phyloP scores from a whole-genome alignment of 2,113 vertebrate species.

The Hydrolagus affinis region DNA sequence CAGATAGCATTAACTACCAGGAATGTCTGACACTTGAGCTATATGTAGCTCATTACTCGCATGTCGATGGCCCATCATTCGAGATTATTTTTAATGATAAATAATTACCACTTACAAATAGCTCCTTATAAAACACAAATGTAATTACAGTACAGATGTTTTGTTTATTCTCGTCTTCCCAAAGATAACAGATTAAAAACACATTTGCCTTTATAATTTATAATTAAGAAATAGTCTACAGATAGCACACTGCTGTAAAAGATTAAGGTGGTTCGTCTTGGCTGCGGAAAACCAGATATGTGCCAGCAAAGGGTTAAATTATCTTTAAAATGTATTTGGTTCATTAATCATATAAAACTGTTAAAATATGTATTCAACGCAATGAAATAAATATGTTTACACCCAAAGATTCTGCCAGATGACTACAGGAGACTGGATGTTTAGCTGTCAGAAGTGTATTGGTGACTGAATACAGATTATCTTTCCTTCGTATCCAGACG shows the following conservation, averaged over 20 bases:
- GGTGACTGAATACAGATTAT: constrained; percentile 31
- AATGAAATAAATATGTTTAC: constrained; percentile 15
- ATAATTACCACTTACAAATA: not conserved
- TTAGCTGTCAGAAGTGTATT: constrained; percentile 22
- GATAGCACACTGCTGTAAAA: not conserved
- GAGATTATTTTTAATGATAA: constrained; percentile 22
- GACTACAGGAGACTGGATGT: constrained; percentile 28
- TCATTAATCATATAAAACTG: not conserved
- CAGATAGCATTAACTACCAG: too few relatives aligned
- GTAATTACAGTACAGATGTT: not conserved
- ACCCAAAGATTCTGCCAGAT: not conserved
- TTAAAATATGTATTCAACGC: constrained; percentile 11
- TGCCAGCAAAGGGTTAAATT: not conserved
- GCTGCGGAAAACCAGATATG: not conserved
- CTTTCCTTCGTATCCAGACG: constrained; percentile 28
- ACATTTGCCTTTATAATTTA: not conserved
- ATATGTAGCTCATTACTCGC: not conserved
- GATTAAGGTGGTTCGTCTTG: not conserved
- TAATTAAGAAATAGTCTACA: not conserved
- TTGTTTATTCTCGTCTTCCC: not conserved
- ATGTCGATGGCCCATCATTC: not conserved
- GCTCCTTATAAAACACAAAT: not conserved
- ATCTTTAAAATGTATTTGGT: not conserved
- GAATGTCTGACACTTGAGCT: not conserved
- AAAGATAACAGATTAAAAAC: constrained; percentile 23